Evolutionary conservation across 2,888 invertebrate genomes (phyloP), one percentile per base, ranked within the genome.

Genomic region (Xestoiulus laeticollis): DNA sequence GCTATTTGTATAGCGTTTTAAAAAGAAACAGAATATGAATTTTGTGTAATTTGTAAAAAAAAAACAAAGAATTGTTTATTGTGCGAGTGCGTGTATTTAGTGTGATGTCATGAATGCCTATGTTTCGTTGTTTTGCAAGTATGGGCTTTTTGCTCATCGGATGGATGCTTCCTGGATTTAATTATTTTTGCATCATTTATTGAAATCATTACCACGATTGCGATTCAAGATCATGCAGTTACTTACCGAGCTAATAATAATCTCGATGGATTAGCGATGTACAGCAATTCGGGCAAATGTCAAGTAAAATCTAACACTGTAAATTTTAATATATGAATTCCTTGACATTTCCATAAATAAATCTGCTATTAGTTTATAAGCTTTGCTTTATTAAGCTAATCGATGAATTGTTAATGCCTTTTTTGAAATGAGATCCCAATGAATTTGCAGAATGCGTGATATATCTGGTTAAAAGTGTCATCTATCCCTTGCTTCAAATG

Each of bases 161-260:
- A 78, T 78, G 78, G 30, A 78, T 78, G 78, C 78, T 78, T 78
- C 30, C 78, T 78, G 78, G 78, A 78, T 78, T 78, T 78, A 78
- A 78, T 78, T 78, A 78, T 78, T 78, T 78, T 78, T 78, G 78
- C 78, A 78, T 78, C 78, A 32, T 30, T 78, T 78, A 78, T 78
- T 26, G 16, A 10, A 30, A 78, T 78, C 22, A 22, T 68, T 68
- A 22, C 22, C 22, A 22, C 22, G 22, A 59, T 68, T 68, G 6
- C 22, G 10, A 68, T 10, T 68, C 22, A n/a, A 68, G 59, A 22
- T 68, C 78, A 78, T 78, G 30, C 78, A 30, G 78, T 78, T 26
- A 30, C 78, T 30, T 78, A 78, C 26, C 12, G 8, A 78, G 30
- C 78, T 30, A 78, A 8, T 78, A 78, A 26, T 78, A 78, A 78